Conservation (phyloP, 2,797 vertebrate genomes). For the Poeciliopsis paucimaculata region DNA sequence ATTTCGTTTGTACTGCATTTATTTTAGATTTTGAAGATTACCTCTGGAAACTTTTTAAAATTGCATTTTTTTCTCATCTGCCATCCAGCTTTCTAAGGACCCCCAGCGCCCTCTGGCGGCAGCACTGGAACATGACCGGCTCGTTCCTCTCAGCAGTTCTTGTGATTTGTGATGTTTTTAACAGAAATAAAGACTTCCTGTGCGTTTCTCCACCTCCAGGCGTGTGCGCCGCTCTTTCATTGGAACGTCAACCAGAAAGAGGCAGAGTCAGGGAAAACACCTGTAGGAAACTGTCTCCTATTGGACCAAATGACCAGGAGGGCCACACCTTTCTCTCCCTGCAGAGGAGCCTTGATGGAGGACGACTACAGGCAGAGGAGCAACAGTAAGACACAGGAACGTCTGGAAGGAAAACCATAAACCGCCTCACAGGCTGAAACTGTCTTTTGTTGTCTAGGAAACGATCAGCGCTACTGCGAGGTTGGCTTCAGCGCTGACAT, state of each 20-base stretch:
- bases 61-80: too few species aligned
- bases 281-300: conserved; percentile 46
- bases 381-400: conserved; percentile 4
- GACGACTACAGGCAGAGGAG: not conserved
- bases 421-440: not conserved
- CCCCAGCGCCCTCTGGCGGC: too few species aligned
- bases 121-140: not conserved
- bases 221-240: conserved; percentile 39
- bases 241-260: conserved; percentile 13
- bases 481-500: conserved; percentile 46
- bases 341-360: conserved; percentile 32
- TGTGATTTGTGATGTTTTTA: not conserved
- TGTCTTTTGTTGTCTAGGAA: conserved; percentile 16
- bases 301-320: conserved; percentile 25
- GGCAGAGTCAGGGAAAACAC: conserved; percentile 42
- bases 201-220: conserved; percentile 16
- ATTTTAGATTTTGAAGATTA: too few species aligned
- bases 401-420: not conserved
- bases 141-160: too few species aligned
- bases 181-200: not conserved
- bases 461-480: conserved; percentile 49
- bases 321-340: conserved; percentile 32
- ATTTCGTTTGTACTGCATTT: too few species aligned
- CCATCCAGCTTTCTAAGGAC: too few species aligned
- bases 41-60: too few species aligned